Evolutionary conservation across 2,888 invertebrate genomes (phyloP), one percentile per base, ranked within the genome.

Genomic region (Lymantria monacha): DNA sequence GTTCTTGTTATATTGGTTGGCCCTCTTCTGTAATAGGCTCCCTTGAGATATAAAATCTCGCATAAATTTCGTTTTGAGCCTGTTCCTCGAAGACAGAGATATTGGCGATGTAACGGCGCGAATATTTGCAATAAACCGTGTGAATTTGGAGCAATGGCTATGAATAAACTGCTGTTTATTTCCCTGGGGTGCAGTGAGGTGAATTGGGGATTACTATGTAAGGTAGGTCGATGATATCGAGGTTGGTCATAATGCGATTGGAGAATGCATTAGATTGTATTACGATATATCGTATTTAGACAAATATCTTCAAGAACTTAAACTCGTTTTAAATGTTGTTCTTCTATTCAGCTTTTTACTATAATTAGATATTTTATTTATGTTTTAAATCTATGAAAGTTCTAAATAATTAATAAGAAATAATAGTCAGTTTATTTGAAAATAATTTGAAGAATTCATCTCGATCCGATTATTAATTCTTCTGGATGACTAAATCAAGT

Each of bases 61-160:
- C 74, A 81, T 85, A 85, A 86, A 85, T 85, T 85, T 76, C 74
- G 72, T 83, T 83, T 80, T 76, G 76, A 81, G 72, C 73, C 62
- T 45, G 15, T 57, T 59, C 46, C 50, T 49, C 45, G 58, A 63
- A 66, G 68, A 64, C 66, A 63, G 54, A 67, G 59, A 65, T 71
- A 68, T 69, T 64, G 69, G 56, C 47, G 57, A 61, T 66, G 54
- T 59, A 62, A 52, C 63, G 67, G 65, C 63, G 64, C 69, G 66
- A 63, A 61, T 63, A 54, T 66, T 59, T 53, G 14, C 42, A 44
- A 51, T 51, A 51, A 48, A 51, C 36, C 37, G 51, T 51, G 48
- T 51, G 51, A 51, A 45, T 51, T 51, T 30, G 37, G 44, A 44
- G 31, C 14, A 36, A n/a, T 44, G 36, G 41, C n/a, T 14, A 41